Evolutionary conservation across 2,888 invertebrate genomes (phyloP), one percentile per base, ranked within the genome.

Genomic region (Galerucella calmariensis): DNA sequence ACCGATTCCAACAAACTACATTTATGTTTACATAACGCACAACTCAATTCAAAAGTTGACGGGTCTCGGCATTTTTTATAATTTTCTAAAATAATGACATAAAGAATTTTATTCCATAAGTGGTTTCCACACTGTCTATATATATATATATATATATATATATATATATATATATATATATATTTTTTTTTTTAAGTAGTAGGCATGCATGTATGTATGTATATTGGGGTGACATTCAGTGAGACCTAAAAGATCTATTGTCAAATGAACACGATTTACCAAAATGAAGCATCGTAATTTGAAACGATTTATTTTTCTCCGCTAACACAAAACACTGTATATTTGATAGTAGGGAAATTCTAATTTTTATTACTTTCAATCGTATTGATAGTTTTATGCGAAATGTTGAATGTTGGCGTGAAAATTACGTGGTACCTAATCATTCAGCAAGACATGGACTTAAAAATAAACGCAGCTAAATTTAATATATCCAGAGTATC

Each of bases 401-500:
- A 20, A 61, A 35, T 35, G 6, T 35, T 61, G 27, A 61, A 35
- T 20, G 46, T 12, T 65, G 35, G 63, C 46, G 11, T 68, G 41
- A 68, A 58, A 68, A 68, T 68, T 69, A 69, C 69, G 61, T 41
- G 24, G 16, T 59, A 41, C 35, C 35, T 41, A 44, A 53, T 56
- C 41, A 59, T 59, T 68, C 68, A 59, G 58, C 67, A 35, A 44
- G 14, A 44, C 5, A 59, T 59, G 68, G 16, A 20, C 20, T 56
- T 68, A 68, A 58, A 68, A 68, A 68, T 68, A 68, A 68, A 59
- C 68, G n/a, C n/a, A 20, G 16, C 69, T 61, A 48, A 69, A 61
- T 20, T 69, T 61, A 69, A 61, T 69, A 24, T 46, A 69, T n/a
- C 58, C 59, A 27, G 61, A 68, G 61, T 48, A 62, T 61, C 24